Evolutionary conservation across 1,140 invertebrate genomes (phyloP).

Genomic region (Halyomorpha halys): DNA sequence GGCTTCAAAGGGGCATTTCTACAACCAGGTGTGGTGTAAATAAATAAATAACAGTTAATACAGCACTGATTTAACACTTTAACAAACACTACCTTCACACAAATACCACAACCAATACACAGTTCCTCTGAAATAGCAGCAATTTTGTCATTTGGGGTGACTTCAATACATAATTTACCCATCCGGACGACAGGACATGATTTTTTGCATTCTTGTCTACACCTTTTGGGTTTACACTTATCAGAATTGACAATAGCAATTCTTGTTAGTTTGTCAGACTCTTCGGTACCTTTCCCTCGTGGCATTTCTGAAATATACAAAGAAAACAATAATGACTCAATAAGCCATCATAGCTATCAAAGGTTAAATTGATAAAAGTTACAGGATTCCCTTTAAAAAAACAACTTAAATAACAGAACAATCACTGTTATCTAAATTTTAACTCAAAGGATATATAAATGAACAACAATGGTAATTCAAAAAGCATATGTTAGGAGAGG

Average conservation of each 20-base stretch:
- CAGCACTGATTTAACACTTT: background rate
- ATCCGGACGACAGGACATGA: conserved; percentile 96
- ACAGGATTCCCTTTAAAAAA: too few relatives aligned
- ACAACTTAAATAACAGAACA: too few relatives aligned
- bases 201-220: conserved; percentile 97
- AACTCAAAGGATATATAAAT: too few relatives aligned
- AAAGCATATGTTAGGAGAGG: too few relatives aligned
- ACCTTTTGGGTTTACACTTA: conserved; percentile 98
- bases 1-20: conserved; percentile 99
- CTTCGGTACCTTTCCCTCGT: conserved; percentile 48
- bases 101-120: conserved; percentile 90
- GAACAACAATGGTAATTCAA: too few relatives aligned
- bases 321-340: background rate
- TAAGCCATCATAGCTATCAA: too few relatives aligned
- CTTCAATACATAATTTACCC: conserved; percentile 99
- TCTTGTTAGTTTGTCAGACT: conserved; percentile 83
- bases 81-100: conserved; percentile 61
- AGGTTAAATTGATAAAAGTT: too few relatives aligned
- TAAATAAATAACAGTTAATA: conserved; percentile 23
- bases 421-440: too few relatives aligned
- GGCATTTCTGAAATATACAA: conserved; percentile 26
- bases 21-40: conserved; percentile 34
- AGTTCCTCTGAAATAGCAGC: conserved; percentile 96
- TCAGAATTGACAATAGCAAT: conserved; percentile 98
- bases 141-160: conserved; percentile 93